Evolutionary conservation across 2,113 vertebrate species (phyloP).

Genomic region (Cyprinus carpio): DNA sequence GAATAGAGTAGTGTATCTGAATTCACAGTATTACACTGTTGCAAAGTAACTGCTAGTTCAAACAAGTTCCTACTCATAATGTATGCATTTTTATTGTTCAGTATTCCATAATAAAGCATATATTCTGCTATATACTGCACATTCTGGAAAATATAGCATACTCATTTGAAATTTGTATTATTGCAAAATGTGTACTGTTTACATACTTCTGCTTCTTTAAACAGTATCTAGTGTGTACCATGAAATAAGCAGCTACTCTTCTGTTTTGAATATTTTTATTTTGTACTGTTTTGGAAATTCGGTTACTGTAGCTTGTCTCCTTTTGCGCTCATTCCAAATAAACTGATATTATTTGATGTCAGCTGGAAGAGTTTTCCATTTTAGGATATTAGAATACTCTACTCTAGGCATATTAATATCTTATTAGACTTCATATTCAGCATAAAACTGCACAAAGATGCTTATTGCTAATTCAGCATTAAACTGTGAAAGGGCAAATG

Average conservation of each 20-base stretch:
- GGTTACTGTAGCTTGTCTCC: background rate
- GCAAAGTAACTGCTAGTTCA: background rate
- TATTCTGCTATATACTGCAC: background rate
- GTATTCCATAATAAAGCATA: background rate
- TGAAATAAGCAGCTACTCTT: background rate
- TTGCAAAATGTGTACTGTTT: background rate
- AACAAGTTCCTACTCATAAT: no score
- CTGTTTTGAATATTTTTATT: background rate
- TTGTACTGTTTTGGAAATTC: background rate
- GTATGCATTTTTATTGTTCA: background rate
- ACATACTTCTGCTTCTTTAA: background rate
- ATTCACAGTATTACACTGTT: no score
- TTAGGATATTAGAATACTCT: background rate
- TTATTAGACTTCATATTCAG: background rate
- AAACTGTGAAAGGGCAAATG: background rate
- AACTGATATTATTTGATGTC: background rate
- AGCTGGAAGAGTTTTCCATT: background rate
- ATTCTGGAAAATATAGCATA: background rate
- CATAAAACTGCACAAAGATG: background rate
- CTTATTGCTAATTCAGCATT: background rate
- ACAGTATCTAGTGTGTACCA: background rate
- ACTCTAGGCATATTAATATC: background rate
- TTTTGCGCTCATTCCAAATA: background rate
- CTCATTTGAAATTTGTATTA: background rate
- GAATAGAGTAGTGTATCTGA: no score